Conservation (phyloP, 1,140 invertebrate species). For the Eulimnadia texana region DNA sequence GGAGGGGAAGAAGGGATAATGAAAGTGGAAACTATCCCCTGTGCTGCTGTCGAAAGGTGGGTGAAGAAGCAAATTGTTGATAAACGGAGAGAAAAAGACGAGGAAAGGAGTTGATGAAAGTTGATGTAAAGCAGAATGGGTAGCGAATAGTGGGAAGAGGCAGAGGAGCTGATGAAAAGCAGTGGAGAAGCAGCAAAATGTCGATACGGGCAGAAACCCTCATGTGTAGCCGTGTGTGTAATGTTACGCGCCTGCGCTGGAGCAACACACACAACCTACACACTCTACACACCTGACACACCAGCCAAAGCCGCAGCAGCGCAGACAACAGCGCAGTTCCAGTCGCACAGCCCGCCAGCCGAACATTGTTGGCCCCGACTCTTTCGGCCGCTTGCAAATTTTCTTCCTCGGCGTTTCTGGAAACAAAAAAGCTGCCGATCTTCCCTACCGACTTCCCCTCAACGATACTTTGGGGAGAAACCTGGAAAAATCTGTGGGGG, state of each 20-base stretch:
- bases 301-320: not conserved
- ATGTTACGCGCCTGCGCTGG: not conserved
- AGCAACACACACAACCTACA: too few relatives aligned
- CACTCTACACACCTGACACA: too few relatives aligned
- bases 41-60: not conserved
- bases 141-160: too few relatives aligned
- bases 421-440: too few relatives aligned
- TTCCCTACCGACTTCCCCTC: too few relatives aligned
- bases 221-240: not conserved
- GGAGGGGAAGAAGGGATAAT: slow-evolving; percentile 1
- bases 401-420: too few relatives aligned
- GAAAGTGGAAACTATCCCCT: not conserved
- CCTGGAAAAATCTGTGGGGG: too few relatives aligned
- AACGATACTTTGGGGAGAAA: too few relatives aligned
- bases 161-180: too few relatives aligned
- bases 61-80: not conserved
- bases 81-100: not conserved
- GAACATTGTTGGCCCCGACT: too few relatives aligned
- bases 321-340: not conserved
- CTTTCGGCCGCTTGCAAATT: too few relatives aligned
- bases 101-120: not conserved
- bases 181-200: not conserved
- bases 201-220: not conserved
- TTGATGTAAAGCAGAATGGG: not conserved
- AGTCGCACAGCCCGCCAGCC: not conserved